Evolutionary conservation across 1,140 invertebrate genomes (phyloP).

Genomic region (Palaemon carinicauda): DNA sequence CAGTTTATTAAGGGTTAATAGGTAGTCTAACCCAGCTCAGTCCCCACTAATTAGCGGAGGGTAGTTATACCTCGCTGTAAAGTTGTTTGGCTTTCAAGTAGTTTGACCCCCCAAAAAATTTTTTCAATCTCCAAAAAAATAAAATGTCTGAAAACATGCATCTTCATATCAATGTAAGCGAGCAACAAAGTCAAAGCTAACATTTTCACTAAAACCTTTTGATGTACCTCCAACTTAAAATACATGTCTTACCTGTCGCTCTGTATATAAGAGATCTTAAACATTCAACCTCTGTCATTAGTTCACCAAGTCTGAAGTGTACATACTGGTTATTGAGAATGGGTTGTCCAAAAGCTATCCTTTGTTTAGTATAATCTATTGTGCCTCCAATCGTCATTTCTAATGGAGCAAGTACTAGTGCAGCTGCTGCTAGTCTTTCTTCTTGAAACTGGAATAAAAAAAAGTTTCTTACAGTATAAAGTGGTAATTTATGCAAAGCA

Average conservation of each 20-base stretch:
- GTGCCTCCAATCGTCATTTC: constrained; percentile 91
- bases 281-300: constrained; percentile 91
- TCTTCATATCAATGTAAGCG: too few species aligned
- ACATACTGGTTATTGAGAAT: constrained; percentile 82
- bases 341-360: constrained; percentile 90
- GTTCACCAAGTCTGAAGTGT: constrained; percentile 94
- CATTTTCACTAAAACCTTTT: neutral
- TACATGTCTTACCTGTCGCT: constrained; percentile 59
- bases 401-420: constrained; percentile 94
- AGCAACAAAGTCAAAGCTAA: too few species aligned
- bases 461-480: too few species aligned
- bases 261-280: constrained; percentile 48
- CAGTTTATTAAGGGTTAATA: too few species aligned
- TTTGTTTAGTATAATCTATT: constrained; percentile 88
- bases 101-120: too few species aligned
- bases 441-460: constrained; percentile 48
- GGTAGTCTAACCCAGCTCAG: too few species aligned
- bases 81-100: too few species aligned
- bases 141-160: too few species aligned
- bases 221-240: too few species aligned
- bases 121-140: too few species aligned
- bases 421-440: constrained; percentile 91
- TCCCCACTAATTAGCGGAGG: too few species aligned
- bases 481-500: constrained; percentile 62
- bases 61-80: too few species aligned